These are phyloP conservation scores for Anolis sagrei DNA, from an alignment of 2,113 vertebrate species.

Conservation along the genomic window DNA sequence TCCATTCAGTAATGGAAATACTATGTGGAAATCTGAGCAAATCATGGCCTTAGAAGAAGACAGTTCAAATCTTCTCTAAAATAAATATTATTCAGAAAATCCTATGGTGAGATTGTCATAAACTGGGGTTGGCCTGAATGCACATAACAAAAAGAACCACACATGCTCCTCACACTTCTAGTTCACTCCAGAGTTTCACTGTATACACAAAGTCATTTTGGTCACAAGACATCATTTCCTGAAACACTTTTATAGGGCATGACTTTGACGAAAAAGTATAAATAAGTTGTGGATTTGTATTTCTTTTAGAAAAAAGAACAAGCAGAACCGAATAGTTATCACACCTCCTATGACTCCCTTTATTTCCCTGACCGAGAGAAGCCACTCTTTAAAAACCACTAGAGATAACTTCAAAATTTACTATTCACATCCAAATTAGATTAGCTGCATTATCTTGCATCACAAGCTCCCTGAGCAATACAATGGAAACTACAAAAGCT, in stretches of 20 bases:
- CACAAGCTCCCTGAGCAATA: constrained; percentile 42
- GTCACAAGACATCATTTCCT: background rate
- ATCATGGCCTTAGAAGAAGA: no score
- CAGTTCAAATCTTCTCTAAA: no score
- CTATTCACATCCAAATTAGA: constrained; percentile 37
- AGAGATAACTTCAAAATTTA: constrained; percentile 38
- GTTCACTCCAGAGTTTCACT: background rate
- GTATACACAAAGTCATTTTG: background rate
- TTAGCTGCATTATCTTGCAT: constrained; percentile 53
- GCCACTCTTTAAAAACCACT: constrained; percentile 21
- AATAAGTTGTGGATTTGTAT: no score
- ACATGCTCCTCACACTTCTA: background rate
- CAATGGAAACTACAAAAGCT: constrained; percentile 45
- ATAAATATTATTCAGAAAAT: no score
- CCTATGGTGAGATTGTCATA: background rate
- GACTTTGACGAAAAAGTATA: background rate
- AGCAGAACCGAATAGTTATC: background rate
- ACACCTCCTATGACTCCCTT: background rate
- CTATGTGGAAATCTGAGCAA: no score
- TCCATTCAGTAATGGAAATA: no score
- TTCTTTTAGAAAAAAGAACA: background rate
- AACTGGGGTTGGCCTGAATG: background rate
- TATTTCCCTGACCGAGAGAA: constrained; percentile 10
- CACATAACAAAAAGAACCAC: background rate
- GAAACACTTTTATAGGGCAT: background rate